Conservation (phyloP, 2,797 vertebrate genomes). For the Squalus acanthias region DNA sequence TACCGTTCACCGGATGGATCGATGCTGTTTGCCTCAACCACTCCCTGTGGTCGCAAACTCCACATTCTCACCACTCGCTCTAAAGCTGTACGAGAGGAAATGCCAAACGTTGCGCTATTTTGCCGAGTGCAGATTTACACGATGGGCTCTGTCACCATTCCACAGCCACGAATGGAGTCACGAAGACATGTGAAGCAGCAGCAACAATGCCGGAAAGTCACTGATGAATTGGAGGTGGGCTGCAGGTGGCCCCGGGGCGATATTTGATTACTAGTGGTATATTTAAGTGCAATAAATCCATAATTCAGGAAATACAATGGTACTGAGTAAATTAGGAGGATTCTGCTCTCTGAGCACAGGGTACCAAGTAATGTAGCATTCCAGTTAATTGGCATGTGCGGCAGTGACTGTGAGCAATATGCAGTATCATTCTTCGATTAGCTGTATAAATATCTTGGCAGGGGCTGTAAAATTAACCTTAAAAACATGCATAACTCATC, state of each 20-base stretch:
- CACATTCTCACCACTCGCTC: neutral
- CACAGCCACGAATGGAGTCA: neutral
- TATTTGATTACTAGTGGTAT: neutral
- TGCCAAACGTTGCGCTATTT: neutral
- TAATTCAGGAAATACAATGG: neutral
- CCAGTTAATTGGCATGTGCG: neutral
- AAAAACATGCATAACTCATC: neutral
- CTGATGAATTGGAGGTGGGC: neutral
- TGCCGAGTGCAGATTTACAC: neutral
- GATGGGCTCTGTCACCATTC: too few species aligned
- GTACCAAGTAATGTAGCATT: neutral
- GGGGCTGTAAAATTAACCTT: neutral
- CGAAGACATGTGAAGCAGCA: neutral
- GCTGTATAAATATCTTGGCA: neutral
- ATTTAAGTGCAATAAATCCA: neutral
- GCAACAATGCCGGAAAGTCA: neutral
- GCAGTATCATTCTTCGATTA: neutral
- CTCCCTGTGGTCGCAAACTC: neutral
- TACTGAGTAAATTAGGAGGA: slow-evolving; percentile 9
- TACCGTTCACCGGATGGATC: too few species aligned
- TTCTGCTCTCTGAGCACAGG: neutral
- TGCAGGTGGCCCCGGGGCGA: too few species aligned
- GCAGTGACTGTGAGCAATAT: neutral
- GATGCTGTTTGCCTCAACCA: too few species aligned
- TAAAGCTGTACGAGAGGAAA: neutral